Evolutionary conservation across 2,113 vertebrate genomes (phyloP), one percentile per base, ranked within the genome.

Genomic region (Girardinichthys multiradiatus): DNA sequence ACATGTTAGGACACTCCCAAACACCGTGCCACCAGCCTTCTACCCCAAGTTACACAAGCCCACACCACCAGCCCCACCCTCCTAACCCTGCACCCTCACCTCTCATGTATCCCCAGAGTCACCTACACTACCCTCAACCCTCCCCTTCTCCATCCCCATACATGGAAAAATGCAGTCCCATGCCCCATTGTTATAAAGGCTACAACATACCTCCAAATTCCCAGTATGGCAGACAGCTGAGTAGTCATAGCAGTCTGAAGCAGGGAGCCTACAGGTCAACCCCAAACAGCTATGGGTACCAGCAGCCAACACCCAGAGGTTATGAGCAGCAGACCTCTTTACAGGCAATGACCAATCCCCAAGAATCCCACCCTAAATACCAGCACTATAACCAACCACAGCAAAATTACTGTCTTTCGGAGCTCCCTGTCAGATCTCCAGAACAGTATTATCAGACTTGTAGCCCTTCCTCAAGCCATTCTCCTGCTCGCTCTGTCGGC

Each of bases 361-460:
- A 96, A 29, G 97, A 98, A 77, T 83, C 92, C 63, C 95, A 97
- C 64, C 89, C 96, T 54, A 98, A 99, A 87, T 97, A 96, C 82
- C 97, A 96, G 92, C 97, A 98, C 86, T 97, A 96, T 29, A 96
- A 92, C 87, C 98, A 97, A 91, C 83, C 96, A 0, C 95, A 96
- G n/a, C 95, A 97, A 72, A 95, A 95, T 82, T 99, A 98, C 91
- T 99, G 97, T 88, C 95, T 96, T 57, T 92, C 95, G 0, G 98
- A 99, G 0, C 87, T 96, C 0, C 93, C 97, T 0, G 96, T 98
- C 58, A 93, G 97, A 87, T 98, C 97, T 0, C 96, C 97, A 0
- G 97, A 99, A 85, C 98, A 98, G 85, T 99, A 99, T 93, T 99
- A 98, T 91, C 98, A 99, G 92, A 96, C 96, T 48, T 99, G 98